These are phyloP conservation scores for Apodemia duryi DNA, from an alignment of 2,888 invertebrate genomes.

Conservation along the genomic window DNA sequence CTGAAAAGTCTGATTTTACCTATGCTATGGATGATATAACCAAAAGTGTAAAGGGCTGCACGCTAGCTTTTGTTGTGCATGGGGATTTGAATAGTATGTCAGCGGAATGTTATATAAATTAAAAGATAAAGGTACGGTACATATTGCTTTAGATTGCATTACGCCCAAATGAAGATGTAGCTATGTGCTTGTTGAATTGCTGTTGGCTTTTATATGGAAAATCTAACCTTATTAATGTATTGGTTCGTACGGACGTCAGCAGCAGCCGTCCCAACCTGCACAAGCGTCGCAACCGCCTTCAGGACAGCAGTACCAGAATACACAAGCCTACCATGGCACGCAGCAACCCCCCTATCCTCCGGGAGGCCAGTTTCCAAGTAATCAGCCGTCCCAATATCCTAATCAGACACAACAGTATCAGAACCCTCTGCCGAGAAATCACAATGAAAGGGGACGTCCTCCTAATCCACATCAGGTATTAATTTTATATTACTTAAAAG, in stretches of 20 bases:
- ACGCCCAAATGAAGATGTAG: constrained; percentile 58
- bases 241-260: constrained; percentile 80
- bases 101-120: constrained; percentile 65
- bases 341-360: constrained; percentile 75
- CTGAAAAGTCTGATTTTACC: constrained; percentile 53
- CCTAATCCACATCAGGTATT: constrained; percentile 71
- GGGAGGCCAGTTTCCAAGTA: constrained; percentile 75
- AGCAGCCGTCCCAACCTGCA: constrained; percentile 78
- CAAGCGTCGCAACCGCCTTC: constrained; percentile 76
- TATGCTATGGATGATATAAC: constrained; percentile 62
- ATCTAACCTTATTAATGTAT: constrained; percentile 80
- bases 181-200: constrained; percentile 73
- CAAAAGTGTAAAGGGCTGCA: constrained; percentile 66
- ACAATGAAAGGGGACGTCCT: constrained; percentile 74
- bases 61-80: constrained; percentile 79
- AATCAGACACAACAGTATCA: constrained; percentile 64
- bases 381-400: constrained; percentile 57
- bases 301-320: constrained; percentile 74
- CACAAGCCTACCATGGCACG: constrained; percentile 78
- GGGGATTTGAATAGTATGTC: constrained; percentile 72
- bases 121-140: constrained; percentile 68
- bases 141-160: constrained; percentile 68
- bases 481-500: constrained; percentile 9
- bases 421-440: constrained; percentile 74
- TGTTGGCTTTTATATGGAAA: constrained; percentile 75